phyloP scores from a whole-genome alignment of 2,888 invertebrate genomes.

The Eristalis arbustorum region DNA sequence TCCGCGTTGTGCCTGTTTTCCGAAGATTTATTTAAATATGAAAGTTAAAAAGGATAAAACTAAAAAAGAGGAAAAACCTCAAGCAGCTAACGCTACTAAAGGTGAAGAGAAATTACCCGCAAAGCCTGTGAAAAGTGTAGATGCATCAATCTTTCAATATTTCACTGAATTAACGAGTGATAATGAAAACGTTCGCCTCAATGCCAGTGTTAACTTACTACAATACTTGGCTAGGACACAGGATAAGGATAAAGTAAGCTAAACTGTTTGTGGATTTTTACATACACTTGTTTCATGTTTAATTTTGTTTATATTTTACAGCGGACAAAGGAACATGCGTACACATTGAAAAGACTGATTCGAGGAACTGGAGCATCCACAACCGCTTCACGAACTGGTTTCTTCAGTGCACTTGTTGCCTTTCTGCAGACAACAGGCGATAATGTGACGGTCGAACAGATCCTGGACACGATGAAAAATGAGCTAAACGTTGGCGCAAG shows the following conservation, averaged over 20 bases:
- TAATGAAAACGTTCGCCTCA: constrained; percentile 72
- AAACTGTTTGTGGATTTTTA: constrained; percentile 1
- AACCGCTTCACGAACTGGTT: constrained; percentile 84
- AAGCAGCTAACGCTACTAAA: not conserved
- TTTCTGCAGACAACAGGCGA: constrained; percentile 80
- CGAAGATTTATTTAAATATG: constrained; percentile 35
- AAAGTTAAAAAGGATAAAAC: constrained; percentile 51
- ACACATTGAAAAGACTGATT: constrained; percentile 86
- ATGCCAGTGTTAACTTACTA: constrained; percentile 73
- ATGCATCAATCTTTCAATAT: constrained; percentile 73
- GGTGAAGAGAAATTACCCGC: not conserved
- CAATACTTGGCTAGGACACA: constrained; percentile 72
- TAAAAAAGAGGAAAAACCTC: constrained; percentile 8
- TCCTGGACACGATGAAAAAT: constrained; percentile 84
- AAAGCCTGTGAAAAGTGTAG: constrained; percentile 69
- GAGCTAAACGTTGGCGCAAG: constrained; percentile 83
- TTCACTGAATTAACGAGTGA: constrained; percentile 75
- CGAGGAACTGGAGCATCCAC: constrained; percentile 87
- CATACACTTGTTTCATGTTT: too few species aligned
- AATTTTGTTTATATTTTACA: constrained; percentile 78
- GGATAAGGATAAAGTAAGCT: constrained; percentile 73
- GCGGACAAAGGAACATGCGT: constrained; percentile 83
- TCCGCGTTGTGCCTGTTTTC: constrained; percentile 50
- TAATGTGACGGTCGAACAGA: constrained; percentile 81
- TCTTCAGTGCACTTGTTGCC: constrained; percentile 85